Evolutionary conservation across 2,797 vertebrate species (phyloP), one percentile per base, ranked within the genome.

Genomic region (Pipistrellus pygmaeus): DNA sequence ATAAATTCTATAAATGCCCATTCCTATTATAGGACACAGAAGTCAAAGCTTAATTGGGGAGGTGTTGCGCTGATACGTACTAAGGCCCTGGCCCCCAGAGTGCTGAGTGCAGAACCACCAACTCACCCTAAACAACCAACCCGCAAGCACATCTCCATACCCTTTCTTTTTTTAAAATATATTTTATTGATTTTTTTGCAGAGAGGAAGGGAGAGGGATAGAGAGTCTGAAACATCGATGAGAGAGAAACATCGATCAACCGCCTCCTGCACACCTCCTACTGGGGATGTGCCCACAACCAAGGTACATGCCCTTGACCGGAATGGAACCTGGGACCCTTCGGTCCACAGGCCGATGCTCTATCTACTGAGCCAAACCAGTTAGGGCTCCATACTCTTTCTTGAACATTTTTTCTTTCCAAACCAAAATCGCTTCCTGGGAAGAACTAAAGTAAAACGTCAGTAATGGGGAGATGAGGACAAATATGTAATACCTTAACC

Each of bases 11-110:
- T 30, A 15, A 66, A 38, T n/a, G 23, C 8, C 51, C 32, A 30
- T 78, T 85, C 55, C 8, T 71, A 14, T 48, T 14, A 20, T 1
- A 68, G 25, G n/a, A 57, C 18, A 53, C 30, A 69, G 66, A 80
- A 55, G 30, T 83, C 23, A n/a, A 53, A 80, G 48, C 35, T 32
- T 71, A 44, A 17, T 8, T 64, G 55, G 30, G 1, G 12, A 53
- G 12, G 1, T 10, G 23, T 13, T 32, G 55, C 2, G 0, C 30
- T 53, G 46, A n/a, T 5, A 5, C 8, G 1, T 12, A 32, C 17
- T 0, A 7, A 90, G 53, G n/a, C 17, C 44, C 44, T 8, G n/a
- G 66, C 17, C 60, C 73, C 17, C 14, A 57, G 10, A 41, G 8
- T 13, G 6, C 64, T 27, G 18, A 27, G 60, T 48, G 6, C 4